These are phyloP conservation scores for Cervus canadensis DNA, from an alignment of 2,113 vertebrate genomes.

Conservation along the genomic window DNA sequence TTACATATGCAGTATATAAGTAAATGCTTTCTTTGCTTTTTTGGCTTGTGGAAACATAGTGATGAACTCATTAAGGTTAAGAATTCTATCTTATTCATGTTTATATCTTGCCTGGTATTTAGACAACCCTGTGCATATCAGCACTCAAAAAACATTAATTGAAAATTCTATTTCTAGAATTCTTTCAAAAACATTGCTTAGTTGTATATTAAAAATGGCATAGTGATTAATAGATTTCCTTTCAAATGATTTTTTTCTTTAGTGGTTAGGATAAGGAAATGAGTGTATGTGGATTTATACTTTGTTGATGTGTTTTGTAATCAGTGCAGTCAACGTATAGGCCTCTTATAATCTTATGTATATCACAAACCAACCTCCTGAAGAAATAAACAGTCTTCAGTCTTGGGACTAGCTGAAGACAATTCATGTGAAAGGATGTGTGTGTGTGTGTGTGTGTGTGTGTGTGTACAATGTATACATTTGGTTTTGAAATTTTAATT, in stretches of 20 bases:
- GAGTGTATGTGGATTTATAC: neutral
- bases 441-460: neutral
- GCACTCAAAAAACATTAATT: neutral
- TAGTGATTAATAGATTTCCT: neutral
- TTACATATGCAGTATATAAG: neutral
- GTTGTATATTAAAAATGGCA: neutral
- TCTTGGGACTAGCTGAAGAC: neutral
- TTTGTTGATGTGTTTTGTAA: neutral
- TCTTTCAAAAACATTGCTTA: neutral
- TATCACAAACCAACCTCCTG: neutral
- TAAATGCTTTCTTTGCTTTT: neutral
- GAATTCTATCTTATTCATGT: neutral
- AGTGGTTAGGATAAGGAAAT: neutral
- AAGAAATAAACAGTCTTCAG: neutral
- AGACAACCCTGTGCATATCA: neutral
- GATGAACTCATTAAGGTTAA: neutral
- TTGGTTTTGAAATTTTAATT: neutral
- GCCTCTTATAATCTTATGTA: neutral
- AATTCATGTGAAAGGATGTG: neutral
- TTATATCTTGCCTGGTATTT: neutral
- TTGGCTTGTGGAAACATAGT: neutral
- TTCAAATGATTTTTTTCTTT: neutral
- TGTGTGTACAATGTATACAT: neutral
- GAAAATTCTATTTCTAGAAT: neutral
- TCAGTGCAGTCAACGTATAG: fast-evolving